These are phyloP conservation scores for Tyria jacobaeae DNA, from an alignment of 2,888 invertebrate genomes.

Conservation along the genomic window DNA sequence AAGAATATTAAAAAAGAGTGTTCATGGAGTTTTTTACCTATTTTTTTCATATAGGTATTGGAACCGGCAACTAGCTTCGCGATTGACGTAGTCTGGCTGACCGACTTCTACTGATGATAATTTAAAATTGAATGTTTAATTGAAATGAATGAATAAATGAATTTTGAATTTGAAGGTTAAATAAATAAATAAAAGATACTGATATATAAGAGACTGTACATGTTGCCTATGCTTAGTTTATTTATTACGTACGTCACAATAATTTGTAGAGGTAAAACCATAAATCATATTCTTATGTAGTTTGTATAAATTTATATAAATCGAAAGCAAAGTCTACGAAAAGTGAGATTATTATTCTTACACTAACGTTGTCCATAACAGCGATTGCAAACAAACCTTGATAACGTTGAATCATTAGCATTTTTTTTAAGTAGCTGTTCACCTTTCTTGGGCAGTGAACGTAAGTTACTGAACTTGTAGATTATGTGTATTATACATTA, in stretches of 20 bases:
- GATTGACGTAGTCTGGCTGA: too few species aligned
- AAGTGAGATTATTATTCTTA: not conserved
- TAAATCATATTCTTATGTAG: not conserved
- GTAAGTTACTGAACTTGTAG: not conserved
- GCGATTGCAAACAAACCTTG: not conserved
- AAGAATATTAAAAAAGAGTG: too few species aligned
- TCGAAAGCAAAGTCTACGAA: slow-evolving; percentile 2
- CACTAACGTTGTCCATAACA: not conserved
- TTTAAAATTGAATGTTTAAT: too few species aligned
- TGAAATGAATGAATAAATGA: too few species aligned
- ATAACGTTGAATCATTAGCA: not conserved
- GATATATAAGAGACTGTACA: not conserved
- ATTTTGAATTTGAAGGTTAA: too few species aligned
- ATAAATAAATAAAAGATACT: too few species aligned
- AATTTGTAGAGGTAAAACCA: not conserved
- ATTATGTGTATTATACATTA: not conserved
- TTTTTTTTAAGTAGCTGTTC: not conserved
- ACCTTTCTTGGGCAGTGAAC: not conserved
- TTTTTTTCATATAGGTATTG: too few species aligned
- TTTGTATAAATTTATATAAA: not conserved
- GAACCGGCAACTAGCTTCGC: too few species aligned
- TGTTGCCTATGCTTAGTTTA: not conserved
- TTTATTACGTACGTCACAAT: not conserved
- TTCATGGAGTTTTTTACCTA: too few species aligned
- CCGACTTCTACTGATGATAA: too few species aligned